These are phyloP conservation scores for Drosophila anceps DNA, from an alignment of 2,888 invertebrate species.

Conservation along the genomic window DNA sequence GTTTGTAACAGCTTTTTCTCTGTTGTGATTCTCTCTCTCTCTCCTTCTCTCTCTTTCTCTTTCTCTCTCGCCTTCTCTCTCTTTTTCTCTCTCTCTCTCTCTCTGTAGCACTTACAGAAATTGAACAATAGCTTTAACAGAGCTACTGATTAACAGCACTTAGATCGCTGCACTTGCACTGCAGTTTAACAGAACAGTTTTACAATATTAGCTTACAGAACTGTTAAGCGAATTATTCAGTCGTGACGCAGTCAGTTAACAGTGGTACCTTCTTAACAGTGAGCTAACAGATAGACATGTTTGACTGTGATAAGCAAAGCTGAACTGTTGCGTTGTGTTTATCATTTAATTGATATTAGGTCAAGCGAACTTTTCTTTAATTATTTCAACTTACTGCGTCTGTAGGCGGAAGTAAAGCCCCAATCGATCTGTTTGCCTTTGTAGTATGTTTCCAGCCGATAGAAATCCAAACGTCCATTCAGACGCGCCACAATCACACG, in stretches of 20 bases:
- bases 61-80: too few species aligned
- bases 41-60: too few species aligned
- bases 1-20: neutral
- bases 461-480: conserved; percentile 93
- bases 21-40: neutral
- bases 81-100: neutral
- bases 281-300: neutral
- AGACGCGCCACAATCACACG: conserved; percentile 93
- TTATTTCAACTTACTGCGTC: conserved; percentile 87
- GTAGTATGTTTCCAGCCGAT: conserved; percentile 91
- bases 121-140: neutral
- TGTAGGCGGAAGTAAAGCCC: conserved; percentile 91
- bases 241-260: neutral
- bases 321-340: neutral
- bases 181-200: too few species aligned
- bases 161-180: too few species aligned
- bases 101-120: neutral
- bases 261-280: neutral
- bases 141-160: neutral
- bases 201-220: too few species aligned
- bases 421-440: conserved; percentile 92
- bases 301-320: neutral
- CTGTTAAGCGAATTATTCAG: too few species aligned
- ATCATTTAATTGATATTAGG: neutral
- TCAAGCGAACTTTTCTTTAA: neutral